A percentile compares a stretch with the other conserved stretches of the same genome.
phyloP scores from a whole-genome alignment of 2,113 vertebrate species.

The Dinomys branickii region DNA sequence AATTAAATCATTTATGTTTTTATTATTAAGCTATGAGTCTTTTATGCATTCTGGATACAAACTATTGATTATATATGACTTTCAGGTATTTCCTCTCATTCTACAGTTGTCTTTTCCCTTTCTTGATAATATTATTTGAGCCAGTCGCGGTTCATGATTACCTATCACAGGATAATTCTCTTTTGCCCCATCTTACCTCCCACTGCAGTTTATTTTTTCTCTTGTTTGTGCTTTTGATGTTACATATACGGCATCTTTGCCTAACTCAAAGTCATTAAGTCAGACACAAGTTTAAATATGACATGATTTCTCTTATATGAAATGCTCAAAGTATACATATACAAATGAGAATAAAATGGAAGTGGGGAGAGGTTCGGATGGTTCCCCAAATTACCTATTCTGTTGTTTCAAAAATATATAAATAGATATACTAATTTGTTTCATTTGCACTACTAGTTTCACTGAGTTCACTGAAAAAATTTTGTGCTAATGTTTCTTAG shows the following conservation, averaged over 20 bases:
- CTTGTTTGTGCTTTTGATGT: slow-evolving; percentile 7
- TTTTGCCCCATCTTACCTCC: not conserved
- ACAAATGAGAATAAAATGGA: not conserved
- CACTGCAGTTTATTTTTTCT: slow-evolving; percentile 4
- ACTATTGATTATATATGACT: not conserved
- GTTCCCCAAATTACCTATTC: not conserved
- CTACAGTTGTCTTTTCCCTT: not conserved
- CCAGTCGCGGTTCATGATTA: not conserved
- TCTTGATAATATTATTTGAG: slow-evolving; percentile 25
- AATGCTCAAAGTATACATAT: not conserved
- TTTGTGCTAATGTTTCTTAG: not conserved
- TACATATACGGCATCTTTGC: not conserved
- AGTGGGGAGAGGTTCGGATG: not conserved
- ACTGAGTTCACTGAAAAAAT: not conserved
- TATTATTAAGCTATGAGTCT: slow-evolving; percentile 6
- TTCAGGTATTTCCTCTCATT: slow-evolving; percentile 8
- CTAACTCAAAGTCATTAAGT: slow-evolving; percentile 11
- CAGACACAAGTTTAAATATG: not conserved
- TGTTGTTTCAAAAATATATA: not conserved
- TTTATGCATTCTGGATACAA: slow-evolving; percentile 19
- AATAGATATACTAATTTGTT: not conserved
- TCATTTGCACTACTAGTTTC: not conserved
- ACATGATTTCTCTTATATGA: not conserved
- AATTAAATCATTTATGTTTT: slow-evolving; percentile 35
- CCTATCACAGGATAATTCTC: not conserved